A percentile compares a stretch with the other conserved stretches of the same genome.
phyloP scores from a whole-genome alignment of 2,113 vertebrate genomes.

The Entelurus aequoreus region DNA sequence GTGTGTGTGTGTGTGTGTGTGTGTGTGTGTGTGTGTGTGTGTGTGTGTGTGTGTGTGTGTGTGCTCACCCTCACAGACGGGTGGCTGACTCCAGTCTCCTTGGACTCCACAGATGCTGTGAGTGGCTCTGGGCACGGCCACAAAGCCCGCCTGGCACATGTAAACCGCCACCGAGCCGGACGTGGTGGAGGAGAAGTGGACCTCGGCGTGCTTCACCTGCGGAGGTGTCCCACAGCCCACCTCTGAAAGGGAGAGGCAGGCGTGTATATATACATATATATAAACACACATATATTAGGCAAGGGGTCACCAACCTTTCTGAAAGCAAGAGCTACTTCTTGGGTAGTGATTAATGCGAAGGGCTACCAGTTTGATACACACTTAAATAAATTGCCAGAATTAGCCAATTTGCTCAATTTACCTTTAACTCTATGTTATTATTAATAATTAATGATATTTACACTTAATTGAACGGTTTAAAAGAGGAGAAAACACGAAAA shows the following conservation, averaged over 20 bases:
- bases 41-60: slow-evolving; percentile 11
- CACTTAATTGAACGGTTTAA: no score
- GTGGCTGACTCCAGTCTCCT: slow-evolving; percentile 86
- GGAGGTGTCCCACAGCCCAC: slow-evolving; percentile 79
- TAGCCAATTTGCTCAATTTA: no score
- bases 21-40: neutral
- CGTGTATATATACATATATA: no score
- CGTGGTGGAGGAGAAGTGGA: slow-evolving; percentile 78
- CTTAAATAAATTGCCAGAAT: no score
- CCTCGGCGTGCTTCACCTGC: slow-evolving; percentile 77
- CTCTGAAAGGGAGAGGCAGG: slow-evolving; percentile 63
- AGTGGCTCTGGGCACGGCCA: slow-evolving; percentile 70
- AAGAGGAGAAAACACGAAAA: no score
- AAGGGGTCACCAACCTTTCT: no score
- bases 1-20: neutral
- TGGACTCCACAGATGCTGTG: slow-evolving; percentile 76
- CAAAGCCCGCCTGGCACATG: slow-evolving; percentile 77
- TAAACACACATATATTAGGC: no score
- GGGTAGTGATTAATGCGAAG: no score
- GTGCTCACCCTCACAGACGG: slow-evolving; percentile 80
- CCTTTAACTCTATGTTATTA: no score
- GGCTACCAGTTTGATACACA: no score
- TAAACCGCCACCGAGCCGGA: slow-evolving; percentile 80
- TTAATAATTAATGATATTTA: no score
- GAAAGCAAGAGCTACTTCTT: no score